These are phyloP conservation scores for Phenacoccus solenopsis DNA, from an alignment of 1,140 invertebrate species.

Conservation along the genomic window DNA sequence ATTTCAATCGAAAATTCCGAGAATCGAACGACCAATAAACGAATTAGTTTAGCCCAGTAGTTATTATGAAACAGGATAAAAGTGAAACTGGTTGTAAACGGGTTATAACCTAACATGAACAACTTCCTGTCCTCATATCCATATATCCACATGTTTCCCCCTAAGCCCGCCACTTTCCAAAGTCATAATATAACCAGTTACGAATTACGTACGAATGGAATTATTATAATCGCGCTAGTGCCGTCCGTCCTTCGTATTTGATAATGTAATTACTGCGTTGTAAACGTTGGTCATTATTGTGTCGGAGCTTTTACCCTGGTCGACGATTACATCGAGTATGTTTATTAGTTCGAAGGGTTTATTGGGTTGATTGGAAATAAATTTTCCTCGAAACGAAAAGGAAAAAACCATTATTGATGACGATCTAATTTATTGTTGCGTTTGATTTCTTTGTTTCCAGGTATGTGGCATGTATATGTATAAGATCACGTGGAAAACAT, in stretches of 20 bases:
- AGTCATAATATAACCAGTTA: slow-evolving; percentile 3
- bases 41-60: slow-evolving; percentile 1
- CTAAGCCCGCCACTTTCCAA: background rate
- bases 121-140: slow-evolving; percentile 1
- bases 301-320: too few species aligned
- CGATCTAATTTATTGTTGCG: too few species aligned
- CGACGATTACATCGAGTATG: too few species aligned
- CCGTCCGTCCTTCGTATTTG: background rate
- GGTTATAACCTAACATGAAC: background rate
- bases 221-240: background rate
- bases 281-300: background rate
- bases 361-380: too few species aligned
- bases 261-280: background rate
- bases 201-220: slow-evolving; percentile 1
- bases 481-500: too few species aligned
- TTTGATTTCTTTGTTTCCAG: too few species aligned
- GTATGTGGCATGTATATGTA: too few species aligned
- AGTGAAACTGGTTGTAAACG: slow-evolving; percentile 1
- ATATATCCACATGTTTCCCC: slow-evolving; percentile 1
- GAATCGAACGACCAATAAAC: background rate
- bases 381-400: too few species aligned
- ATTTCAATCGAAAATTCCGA: background rate
- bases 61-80: slow-evolving; percentile 3
- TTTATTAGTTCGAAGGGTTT: too few species aligned
- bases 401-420: too few species aligned